Conservation (phyloP, 1,140 invertebrate genomes). For the Drosophila willistoni region DNA sequence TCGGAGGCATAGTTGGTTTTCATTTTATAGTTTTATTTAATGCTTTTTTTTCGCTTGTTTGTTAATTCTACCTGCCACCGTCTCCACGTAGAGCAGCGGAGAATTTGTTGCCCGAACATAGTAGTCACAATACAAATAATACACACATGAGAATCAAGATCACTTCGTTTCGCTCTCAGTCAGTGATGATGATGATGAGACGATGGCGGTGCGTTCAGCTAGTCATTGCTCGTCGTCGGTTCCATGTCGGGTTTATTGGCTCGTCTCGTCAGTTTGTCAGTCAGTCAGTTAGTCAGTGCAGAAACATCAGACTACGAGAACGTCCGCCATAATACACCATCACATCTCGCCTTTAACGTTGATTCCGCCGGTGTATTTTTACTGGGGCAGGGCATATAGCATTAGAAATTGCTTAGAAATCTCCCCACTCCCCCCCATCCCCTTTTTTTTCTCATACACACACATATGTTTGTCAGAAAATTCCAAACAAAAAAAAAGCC, state of each 20-base stretch:
- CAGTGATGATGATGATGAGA: too few relatives aligned
- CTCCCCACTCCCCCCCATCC: background rate
- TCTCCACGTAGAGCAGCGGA: background rate
- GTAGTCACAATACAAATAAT: background rate
- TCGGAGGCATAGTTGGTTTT: slow-evolving; percentile 3
- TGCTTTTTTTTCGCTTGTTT: slow-evolving; percentile 1
- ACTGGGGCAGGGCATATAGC: background rate
- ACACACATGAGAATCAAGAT: background rate
- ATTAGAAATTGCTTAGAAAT: slow-evolving; percentile 10
- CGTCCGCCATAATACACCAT: background rate
- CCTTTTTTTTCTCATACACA: background rate
- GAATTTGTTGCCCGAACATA: background rate
- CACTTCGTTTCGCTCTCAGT: slow-evolving; percentile 5
- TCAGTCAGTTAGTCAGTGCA: slow-evolving; percentile 4
- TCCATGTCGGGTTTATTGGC: slow-evolving; percentile 4
- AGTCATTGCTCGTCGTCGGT: slow-evolving; percentile 1
- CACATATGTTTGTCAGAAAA: slow-evolving; percentile 59
- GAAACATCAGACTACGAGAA: background rate
- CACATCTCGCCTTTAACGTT: background rate
- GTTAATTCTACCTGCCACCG: slow-evolving; percentile 10
- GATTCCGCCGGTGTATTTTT: background rate
- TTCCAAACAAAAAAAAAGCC: background rate
- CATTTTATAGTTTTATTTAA: slow-evolving; percentile 15
- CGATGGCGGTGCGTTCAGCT: background rate
- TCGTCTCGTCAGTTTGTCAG: background rate